Conservation (phyloP, 2,113 vertebrate species). For the Alethe diademata region DNA sequence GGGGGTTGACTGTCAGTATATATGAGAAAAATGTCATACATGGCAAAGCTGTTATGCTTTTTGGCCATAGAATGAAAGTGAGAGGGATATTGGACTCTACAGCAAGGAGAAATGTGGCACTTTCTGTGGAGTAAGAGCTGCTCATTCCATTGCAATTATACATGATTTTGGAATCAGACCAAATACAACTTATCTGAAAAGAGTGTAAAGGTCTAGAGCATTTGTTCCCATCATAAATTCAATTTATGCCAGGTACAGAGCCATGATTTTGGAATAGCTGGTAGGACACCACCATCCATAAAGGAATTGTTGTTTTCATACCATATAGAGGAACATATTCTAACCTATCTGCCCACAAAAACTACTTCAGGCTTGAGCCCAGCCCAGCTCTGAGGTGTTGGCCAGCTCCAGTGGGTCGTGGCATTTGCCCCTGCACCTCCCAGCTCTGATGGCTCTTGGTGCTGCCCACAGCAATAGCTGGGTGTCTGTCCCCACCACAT, state of each 20-base stretch:
- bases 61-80: not conserved
- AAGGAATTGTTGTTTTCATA: not conserved
- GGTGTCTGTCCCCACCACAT: not conserved
- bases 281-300: not conserved
- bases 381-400: rapidly evolving
- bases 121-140: not conserved
- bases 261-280: not conserved
- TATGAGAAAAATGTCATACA: slow-evolving; percentile 32
- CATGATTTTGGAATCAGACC: not conserved
- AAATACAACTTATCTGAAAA: not conserved
- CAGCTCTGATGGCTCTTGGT: not conserved
- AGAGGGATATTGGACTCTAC: not conserved
- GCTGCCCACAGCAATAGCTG: not conserved
- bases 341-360: not conserved
- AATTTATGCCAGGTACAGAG: not conserved
- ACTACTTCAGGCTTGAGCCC: rapidly evolving
- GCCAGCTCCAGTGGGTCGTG: not conserved
- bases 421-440: rapidly evolving
- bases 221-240: not conserved
- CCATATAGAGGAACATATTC: not conserved
- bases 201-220: not conserved
- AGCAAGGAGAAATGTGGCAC: not conserved
- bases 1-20: not conserved
- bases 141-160: not conserved
- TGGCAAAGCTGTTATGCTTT: not conserved